Conservation (phyloP, 2,888 invertebrate species). For the Andrena dorsata region DNA sequence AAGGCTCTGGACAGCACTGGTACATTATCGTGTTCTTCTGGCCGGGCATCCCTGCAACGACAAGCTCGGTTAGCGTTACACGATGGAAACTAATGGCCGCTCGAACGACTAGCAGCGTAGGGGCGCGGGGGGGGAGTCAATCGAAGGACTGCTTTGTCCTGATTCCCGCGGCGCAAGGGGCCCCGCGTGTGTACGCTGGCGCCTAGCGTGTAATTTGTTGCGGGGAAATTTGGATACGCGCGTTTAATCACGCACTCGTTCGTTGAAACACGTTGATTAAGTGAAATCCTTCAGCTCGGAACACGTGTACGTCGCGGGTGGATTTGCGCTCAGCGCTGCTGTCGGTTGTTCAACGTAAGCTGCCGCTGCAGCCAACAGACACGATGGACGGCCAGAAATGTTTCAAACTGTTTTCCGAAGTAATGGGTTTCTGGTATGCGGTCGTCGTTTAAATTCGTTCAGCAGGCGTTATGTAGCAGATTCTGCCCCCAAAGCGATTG, state of each 20-base stretch:
- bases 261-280: background rate
- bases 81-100: background rate
- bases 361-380: too few relatives aligned
- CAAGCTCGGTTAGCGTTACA: constrained; percentile 5
- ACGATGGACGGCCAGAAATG: too few relatives aligned
- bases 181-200: background rate
- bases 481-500: too few relatives aligned
- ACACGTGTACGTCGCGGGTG: background rate
- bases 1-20: constrained; percentile 97
- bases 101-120: background rate
- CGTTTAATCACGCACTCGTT: constrained; percentile 1
- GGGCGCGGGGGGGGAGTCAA: background rate
- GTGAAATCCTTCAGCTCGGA: background rate
- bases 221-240: constrained; percentile 13
- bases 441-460: too few relatives aligned
- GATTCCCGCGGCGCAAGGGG: background rate
- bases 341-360: background rate
- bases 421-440: too few relatives aligned
- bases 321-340: background rate
- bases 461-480: too few relatives aligned
- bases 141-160: background rate
- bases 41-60: constrained; percentile 93
- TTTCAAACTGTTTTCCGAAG: too few relatives aligned
- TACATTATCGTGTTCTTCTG: constrained; percentile 95
- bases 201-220: constrained; percentile 11